phyloP scores from a whole-genome alignment of 2,113 vertebrate genomes.

The Epinephelus cyanopodus region DNA sequence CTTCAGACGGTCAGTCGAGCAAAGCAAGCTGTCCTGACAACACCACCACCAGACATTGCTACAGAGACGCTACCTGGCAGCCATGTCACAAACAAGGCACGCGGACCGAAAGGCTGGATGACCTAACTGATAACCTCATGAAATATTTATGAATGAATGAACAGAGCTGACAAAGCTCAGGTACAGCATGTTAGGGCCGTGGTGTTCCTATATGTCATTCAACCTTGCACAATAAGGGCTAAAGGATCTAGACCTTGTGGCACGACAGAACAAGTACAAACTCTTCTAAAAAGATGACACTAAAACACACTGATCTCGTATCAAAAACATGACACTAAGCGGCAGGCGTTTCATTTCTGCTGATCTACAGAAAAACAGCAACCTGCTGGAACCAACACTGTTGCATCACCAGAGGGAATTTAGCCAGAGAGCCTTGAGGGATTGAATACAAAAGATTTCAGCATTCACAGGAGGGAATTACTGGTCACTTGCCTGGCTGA shows the following conservation, averaged over 20 bases:
- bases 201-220: neutral
- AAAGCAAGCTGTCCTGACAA: slow-evolving; percentile 12
- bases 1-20: neutral
- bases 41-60: slow-evolving; percentile 11
- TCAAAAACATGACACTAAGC: slow-evolving; percentile 9
- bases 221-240: neutral
- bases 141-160: slow-evolving; percentile 60
- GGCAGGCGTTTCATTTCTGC: neutral
- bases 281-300: neutral
- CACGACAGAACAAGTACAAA: neutral
- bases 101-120: slow-evolving; percentile 12
- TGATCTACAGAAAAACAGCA: neutral
- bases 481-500: slow-evolving; percentile 7
- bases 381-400: slow-evolving; percentile 26
- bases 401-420: slow-evolving; percentile 34
- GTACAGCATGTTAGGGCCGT: neutral
- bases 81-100: slow-evolving; percentile 36
- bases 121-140: slow-evolving; percentile 32
- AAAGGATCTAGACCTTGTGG: neutral
- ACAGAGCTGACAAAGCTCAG: slow-evolving; percentile 15
- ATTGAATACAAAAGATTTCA: slow-evolving; percentile 20
- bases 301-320: neutral
- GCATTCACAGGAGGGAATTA: slow-evolving; percentile 35
- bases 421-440: neutral
- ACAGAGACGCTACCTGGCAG: slow-evolving; percentile 34